Base-by-base conservation (phyloP, 2,113 vertebrate species). In the Campylorhamphus procurvoides region DNA sequence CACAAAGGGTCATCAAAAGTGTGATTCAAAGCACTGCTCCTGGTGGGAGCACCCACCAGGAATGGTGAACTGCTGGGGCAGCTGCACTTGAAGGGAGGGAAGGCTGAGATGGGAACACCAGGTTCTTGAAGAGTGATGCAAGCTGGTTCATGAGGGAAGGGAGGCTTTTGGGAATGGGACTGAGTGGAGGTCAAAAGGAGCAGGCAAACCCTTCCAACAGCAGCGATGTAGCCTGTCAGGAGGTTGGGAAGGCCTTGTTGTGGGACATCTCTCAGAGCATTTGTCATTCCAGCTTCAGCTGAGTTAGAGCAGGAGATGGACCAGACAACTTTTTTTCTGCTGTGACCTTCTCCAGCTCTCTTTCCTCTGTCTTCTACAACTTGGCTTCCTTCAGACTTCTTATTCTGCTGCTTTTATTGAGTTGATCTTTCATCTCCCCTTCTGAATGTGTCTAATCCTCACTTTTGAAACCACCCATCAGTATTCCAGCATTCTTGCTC, bases 221-320 rank as follows among this genome's bases (percentile, higher is more conserved):
- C 46, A 16, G 35, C 10, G 9, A 7, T 27, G 13, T 12, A 18
- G 44, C 10, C 20, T 4, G 9, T 22, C 40, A 33, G 69, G 85
- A 66, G 29, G 18, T 3, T 56, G 89, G 72, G 84, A 42, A 40
- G 37, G 24, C n/a, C 14, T 31, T 15, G 20, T 28, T 3, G 2
- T 77, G 71, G 44, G 31, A 31, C 1, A 1, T 47, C 49, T 59
- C 66, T 27, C 18, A 24, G 42, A 60, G 44, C 0, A 0, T 16
- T 18, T 14, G 0, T 29, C 63, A 10, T 72, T 84, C 10, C 39
- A 16, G 17, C 52, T 59, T 44, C 64, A 85, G 66, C 28, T 59
- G 56, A 23, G 27, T n/a, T 39, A 20, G 71, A 63, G 67, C 84
- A 83, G 25, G 42, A 67, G 56, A 2, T 60, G 72, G 39, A 28